Evolutionary conservation across 2,113 vertebrate species (phyloP), one percentile per base, ranked within the genome.

Genomic region (Psittacus erithacus): DNA sequence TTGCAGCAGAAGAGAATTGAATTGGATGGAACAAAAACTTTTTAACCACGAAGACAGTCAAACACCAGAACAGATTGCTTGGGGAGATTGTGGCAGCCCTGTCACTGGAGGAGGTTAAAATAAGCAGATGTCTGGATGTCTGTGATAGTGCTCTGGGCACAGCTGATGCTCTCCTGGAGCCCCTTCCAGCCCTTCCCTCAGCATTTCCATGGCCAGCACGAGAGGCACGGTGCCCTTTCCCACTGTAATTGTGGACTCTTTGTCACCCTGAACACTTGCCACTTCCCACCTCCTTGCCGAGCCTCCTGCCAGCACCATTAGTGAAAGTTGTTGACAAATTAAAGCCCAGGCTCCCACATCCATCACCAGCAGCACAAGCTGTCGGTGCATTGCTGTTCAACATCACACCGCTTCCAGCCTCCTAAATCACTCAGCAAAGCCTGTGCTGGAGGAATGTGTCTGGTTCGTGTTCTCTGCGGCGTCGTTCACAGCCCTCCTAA

Each of bases 261-360:
- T 38, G 50, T 96, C 88, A 44, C 88, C 83, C 77, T 93, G 93
- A 81, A 65, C 50, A 13, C 46, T 80, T 88, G 95, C 95, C 95
- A 94, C 55, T 63, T 91, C 78, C 85, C 84, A 85, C 75, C 84
- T 85, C 71, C 87, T 70, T 50, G 49, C 83, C 0, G 5, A 74
- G 65, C 50, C 84, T 86, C 69, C 0, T 86, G 94, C 89, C 94
- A 95, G 88, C 69, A 92, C 86, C 55, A 41, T 95, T 69, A 96
- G 62, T 68, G 77, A 82, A 82, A 96, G 82, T 59, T 88, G 75
- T 92, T 94, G 53, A 4, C 59, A 76, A 60, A 79, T 43, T 31
- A 47, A 73, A 75, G 91, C 53, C 22, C 35, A 64, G 81, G 50
- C 83, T 86, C 43, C 2, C 0, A 70, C 77, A 86, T 65, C 77